phyloP scores from a whole-genome alignment of 2,888 invertebrate species.

The Euplagia quadripunctaria region DNA sequence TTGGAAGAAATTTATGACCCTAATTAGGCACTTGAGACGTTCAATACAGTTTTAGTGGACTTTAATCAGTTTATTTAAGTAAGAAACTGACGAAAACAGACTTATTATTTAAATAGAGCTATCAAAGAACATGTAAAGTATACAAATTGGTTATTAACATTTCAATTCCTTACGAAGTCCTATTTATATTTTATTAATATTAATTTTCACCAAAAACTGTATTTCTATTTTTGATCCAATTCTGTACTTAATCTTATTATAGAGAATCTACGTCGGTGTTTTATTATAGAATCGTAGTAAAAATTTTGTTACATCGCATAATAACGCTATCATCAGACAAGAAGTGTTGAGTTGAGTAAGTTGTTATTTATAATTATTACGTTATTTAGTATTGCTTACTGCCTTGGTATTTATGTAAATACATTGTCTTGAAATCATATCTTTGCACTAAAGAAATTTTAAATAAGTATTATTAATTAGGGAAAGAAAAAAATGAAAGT shows the following conservation, averaged over 20 bases:
- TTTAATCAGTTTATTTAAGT: conserved; percentile 28
- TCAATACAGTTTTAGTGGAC: conserved; percentile 38
- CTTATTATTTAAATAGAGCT: neutral
- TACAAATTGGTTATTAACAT: neutral
- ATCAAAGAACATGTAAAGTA: neutral
- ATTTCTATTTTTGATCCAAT: neutral
- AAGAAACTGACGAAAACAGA: neutral
- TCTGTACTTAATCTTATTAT: neutral
- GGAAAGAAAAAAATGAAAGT: too few relatives aligned
- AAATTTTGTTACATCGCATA: too few relatives aligned
- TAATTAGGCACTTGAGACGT: conserved; percentile 25
- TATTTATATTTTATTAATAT: neutral
- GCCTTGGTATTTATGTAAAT: too few relatives aligned
- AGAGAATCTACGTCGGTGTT: neutral
- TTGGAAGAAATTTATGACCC: conserved; percentile 11
- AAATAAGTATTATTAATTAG: too few relatives aligned
- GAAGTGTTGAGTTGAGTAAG: too few relatives aligned
- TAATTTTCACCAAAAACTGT: neutral
- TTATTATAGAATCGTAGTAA: too few relatives aligned
- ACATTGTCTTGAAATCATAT: too few relatives aligned
- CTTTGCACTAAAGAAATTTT: too few relatives aligned
- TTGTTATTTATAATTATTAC: too few relatives aligned
- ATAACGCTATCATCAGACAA: too few relatives aligned
- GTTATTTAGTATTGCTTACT: too few relatives aligned
- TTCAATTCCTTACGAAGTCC: neutral